Conservation (phyloP, 1,140 invertebrate genomes). For the Phocides pigmalion region DNA sequence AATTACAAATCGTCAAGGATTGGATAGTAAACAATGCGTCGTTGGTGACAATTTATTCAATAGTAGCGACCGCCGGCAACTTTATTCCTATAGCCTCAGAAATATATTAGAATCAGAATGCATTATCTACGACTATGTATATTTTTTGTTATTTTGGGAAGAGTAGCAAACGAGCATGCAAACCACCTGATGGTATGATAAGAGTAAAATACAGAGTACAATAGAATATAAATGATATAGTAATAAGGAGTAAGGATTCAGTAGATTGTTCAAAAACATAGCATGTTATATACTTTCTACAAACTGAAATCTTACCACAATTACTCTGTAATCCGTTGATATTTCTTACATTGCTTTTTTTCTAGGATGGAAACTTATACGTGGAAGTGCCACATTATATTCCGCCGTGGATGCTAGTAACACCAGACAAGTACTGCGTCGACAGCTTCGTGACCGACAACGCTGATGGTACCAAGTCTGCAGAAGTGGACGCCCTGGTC, state of each 20-base stretch:
- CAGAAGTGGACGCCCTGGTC: constrained; percentile 55
- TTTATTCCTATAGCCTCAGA: background rate
- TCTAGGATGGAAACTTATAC: constrained; percentile 64
- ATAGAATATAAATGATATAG: too few relatives aligned
- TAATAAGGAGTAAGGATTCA: too few relatives aligned
- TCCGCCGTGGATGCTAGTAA: constrained; percentile 47
- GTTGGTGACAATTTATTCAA: background rate
- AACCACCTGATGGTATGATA: too few relatives aligned
- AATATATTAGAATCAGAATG: too few relatives aligned
- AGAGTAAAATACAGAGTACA: too few relatives aligned
- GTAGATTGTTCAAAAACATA: too few relatives aligned
- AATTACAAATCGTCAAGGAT: background rate
- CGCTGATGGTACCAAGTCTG: constrained; percentile 26
- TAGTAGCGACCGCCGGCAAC: too few relatives aligned
- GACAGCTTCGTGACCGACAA: constrained; percentile 58
- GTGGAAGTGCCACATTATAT: constrained; percentile 46
- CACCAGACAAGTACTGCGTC: constrained; percentile 61
- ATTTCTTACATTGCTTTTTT: constrained; percentile 4
- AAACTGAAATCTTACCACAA: background rate
- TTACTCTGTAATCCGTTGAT: background rate
- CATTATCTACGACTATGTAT: too few relatives aligned
- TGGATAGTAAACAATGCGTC: background rate
- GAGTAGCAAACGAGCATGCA: too few relatives aligned
- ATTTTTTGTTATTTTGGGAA: too few relatives aligned
- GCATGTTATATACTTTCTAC: too few relatives aligned